Evolutionary conservation across 2,888 invertebrate species (phyloP).

Genomic region (Diabrotica balteata): DNA sequence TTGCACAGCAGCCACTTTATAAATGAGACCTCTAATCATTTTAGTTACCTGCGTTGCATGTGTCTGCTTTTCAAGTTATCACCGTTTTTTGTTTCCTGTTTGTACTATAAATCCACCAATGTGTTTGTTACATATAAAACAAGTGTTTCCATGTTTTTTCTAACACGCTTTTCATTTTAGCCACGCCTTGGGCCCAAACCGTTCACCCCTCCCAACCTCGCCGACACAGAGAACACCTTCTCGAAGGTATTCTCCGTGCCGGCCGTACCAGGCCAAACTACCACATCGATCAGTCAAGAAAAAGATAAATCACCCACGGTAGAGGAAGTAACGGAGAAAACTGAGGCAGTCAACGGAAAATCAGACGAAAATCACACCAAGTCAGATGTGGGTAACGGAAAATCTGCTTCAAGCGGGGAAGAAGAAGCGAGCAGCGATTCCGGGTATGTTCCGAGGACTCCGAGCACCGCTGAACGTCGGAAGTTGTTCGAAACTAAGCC

Average conservation of each 20-base stretch:
- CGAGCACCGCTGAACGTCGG: constrained; percentile 81
- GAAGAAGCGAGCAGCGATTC: constrained; percentile 70
- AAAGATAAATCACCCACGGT: constrained; percentile 35
- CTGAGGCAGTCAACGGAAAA: constrained; percentile 18
- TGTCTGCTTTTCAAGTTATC: no score
- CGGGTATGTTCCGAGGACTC: constrained; percentile 75
- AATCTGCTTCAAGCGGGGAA: constrained; percentile 69
- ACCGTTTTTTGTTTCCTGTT: no score
- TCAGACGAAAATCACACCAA: constrained; percentile 7
- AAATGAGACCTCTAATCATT: no score
- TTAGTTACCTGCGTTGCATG: no score
- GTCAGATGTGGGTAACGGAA: constrained; percentile 63
- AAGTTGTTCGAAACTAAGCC: constrained; percentile 70
- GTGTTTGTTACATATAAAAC: no score
- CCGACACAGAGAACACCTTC: constrained; percentile 73
- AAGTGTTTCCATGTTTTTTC: no score
- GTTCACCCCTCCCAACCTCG: constrained; percentile 78
- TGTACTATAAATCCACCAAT: no score
- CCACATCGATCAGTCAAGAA: constrained; percentile 12
- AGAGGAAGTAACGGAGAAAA: constrained; percentile 21
- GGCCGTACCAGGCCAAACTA: constrained; percentile 66
- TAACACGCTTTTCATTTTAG: constrained; percentile 59
- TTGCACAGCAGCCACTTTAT: no score
- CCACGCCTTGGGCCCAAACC: constrained; percentile 87
- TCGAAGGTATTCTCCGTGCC: constrained; percentile 85